These are phyloP conservation scores for Synergus gifuensis DNA, from an alignment of 2,888 invertebrate genomes.

Conservation along the genomic window DNA sequence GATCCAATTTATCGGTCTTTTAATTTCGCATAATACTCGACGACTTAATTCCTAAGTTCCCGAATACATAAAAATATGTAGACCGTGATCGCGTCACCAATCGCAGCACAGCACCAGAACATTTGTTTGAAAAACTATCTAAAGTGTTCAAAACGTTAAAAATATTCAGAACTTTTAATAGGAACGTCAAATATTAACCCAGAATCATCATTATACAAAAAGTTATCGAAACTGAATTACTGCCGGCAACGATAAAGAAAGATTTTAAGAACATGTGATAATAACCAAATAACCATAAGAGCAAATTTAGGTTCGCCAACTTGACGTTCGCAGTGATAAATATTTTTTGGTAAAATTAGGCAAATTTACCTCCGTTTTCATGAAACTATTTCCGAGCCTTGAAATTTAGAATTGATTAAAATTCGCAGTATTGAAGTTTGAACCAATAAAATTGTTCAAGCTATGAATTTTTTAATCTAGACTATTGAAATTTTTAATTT, in stretches of 20 bases:
- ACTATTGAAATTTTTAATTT: background rate
- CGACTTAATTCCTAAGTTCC: background rate
- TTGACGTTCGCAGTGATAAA: no score
- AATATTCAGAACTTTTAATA: background rate
- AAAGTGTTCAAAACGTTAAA: background rate
- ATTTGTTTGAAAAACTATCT: constrained; percentile 20
- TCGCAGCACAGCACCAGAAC: constrained; percentile 25
- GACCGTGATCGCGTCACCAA: background rate
- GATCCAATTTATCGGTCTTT: constrained; percentile 1
- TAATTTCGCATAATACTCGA: constrained; percentile 10
- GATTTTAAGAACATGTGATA: background rate
- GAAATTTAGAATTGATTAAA: background rate
- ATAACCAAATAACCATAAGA: no score
- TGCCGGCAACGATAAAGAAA: background rate
- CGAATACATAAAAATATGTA: constrained; percentile 14
- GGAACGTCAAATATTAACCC: constrained; percentile 25
- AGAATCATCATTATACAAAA: constrained; percentile 7
- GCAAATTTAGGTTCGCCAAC: no score
- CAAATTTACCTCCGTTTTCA: no score
- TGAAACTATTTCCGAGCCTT: background rate
- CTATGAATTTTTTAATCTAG: background rate
- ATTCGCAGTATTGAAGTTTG: background rate
- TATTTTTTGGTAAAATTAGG: no score
- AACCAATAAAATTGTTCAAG: background rate
- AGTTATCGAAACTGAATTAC: background rate